Evolutionary conservation across 2,113 vertebrate species (phyloP), one percentile per base, ranked within the genome.

Genomic region (Tragelaphus strepsiceros): DNA sequence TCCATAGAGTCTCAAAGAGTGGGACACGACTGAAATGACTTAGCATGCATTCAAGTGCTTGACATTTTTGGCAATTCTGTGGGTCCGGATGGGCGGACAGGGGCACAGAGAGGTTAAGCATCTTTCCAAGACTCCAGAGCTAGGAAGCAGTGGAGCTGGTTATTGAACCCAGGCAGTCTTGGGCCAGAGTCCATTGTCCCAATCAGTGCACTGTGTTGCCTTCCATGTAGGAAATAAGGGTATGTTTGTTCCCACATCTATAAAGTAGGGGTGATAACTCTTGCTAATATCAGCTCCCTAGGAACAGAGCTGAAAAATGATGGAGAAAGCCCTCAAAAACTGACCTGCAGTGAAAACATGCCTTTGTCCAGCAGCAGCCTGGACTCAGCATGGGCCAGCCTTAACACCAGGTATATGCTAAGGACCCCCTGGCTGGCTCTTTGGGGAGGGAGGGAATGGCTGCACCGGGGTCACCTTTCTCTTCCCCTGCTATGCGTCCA

Each of bases 381-480:
- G 28, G 49, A 30, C 51, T 7, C 22, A 30, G 32, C 0, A 1
- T 6, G 58, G 30, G 51, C 3, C 43, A 39, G 7, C 61, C 8
- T 4, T 11, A 17, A 35, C 5, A 22, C 11, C 14, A 39, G 59
- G 21, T 2, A 0, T 39, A 5, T 2, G 14, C 21, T 4, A 6
- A 22, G n/a, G 46, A 24, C 32, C 11, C 9, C 6, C 4, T 39
- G 8, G 32, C 15, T 0, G 24, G 58, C 30, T 64, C 15, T 74
- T 67, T 32, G 46, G 30, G 58, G n/a, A 53, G 10, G 24, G 35
- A 16, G 21, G 59, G 62, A 56, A 28, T 17, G 64, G 11, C 14
- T 1, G 0, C 16, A 2, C 30, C 12, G 0, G 16, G 49, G 13
- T 9, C 8, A 28, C 54, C 21, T 71, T 59, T 71, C 24, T 59